Base-by-base conservation (phyloP, 2,113 vertebrate genomes). In the Malaclemys terrapin region DNA sequence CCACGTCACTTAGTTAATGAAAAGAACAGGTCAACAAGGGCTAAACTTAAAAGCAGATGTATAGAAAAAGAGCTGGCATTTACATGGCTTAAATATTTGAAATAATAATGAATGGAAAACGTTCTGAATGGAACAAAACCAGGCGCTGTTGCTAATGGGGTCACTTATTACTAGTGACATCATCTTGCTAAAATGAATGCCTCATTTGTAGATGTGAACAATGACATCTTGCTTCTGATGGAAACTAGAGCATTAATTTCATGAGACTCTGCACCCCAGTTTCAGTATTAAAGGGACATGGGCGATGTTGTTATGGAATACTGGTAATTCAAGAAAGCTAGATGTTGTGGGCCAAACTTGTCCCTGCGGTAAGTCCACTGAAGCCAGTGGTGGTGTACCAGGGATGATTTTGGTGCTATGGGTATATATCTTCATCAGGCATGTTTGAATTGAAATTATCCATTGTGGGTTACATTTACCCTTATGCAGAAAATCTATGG, bases 141-240 rank as follows among this genome's bases (percentile, higher is more conserved):
- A 78, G 95, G n/a, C 80, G 92, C 72, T 93, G 89, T 84, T 93
- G 89, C 87, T 93, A 89, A 94, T 94, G 83, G 93, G 95, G 78
- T 92, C n/a, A 80, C 53, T 96, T 96, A 50, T 89, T 85, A 94
- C 65, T 69, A 38, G 22, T n/a, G 82, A 80, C 85, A 53, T 91
- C 95, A 92, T 96, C 49, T 95, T 29, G 49, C 1, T 7, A 1
- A 53, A 86, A 29, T 50, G 87, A 95, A 88, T 84, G 72, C 93
- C 89, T 89, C 62, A 53, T 82, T 86, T 94, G 82, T 81, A 80
- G 82, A 14, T 94, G 45, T 78, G 91, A 86, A 56, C 84, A 85
- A 29, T 90, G 91, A 53, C 91, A 3, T 20, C 19, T 56, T 82
- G 80, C 80, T 84, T 93, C 94, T 62, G 89, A 72, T 94, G 91